Conservation (phyloP, 92 coral and sea anemone species). For the Bergia sp. region DNA sequence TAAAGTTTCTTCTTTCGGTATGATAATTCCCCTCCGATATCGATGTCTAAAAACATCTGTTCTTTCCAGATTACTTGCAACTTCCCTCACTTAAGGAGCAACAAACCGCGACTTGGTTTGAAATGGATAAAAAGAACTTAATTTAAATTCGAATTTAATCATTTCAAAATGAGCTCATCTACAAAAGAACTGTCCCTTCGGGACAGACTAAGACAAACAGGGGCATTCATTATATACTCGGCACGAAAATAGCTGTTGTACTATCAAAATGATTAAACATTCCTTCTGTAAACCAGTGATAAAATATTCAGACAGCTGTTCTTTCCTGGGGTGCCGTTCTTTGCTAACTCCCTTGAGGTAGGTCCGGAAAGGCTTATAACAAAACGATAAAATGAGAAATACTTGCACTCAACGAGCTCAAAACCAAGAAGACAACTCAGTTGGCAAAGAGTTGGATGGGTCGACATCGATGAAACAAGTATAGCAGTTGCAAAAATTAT, state of each 20-base stretch:
- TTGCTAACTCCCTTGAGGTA: conserved; percentile 61
- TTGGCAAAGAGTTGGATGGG: neutral
- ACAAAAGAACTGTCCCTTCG: conserved; percentile 42
- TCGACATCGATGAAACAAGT: neutral
- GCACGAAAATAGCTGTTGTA: conserved; percentile 58
- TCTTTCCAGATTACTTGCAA: conserved; percentile 15
- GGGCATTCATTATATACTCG: conserved; percentile 54
- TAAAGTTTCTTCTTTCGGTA: conserved; percentile 58
- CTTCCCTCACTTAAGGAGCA: conserved; percentile 34
- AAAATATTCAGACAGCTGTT: conserved; percentile 82
- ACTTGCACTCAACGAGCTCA: neutral
- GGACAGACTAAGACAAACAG: conserved; percentile 51
- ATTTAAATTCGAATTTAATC: conserved; percentile 33
- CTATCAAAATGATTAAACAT: conserved; percentile 75
- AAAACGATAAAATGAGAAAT: neutral
- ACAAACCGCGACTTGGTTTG: conserved; percentile 19
- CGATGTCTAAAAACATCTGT: conserved; percentile 58
- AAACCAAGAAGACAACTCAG: conserved; percentile 10
- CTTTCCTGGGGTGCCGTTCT: conserved; percentile 49
- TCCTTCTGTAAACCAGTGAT: conserved; percentile 66
- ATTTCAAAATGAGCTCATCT: conserved; percentile 31
- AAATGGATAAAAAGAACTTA: conserved; percentile 7
- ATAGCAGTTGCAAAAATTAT: conserved; percentile 11
- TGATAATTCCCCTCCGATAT: conserved; percentile 42
- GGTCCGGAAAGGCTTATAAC: conserved; percentile 14